Evolutionary conservation across 2,888 invertebrate species (phyloP).

Genomic region (Catocala nupta): DNA sequence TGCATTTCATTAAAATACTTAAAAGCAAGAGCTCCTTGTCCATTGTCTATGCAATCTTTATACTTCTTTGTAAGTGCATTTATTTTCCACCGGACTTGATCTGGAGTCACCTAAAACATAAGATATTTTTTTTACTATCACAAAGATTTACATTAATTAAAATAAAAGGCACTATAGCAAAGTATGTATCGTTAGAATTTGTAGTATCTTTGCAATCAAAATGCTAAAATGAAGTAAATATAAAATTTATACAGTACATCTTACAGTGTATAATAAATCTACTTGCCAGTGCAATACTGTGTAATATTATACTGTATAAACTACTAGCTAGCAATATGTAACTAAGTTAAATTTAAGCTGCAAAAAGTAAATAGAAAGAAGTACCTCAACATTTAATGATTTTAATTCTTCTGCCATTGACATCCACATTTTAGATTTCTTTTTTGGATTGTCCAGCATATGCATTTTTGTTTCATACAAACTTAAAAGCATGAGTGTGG

Average conservation of each 20-base stretch:
- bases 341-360: neutral
- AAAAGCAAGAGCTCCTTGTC: conserved; percentile 64
- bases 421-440: conserved; percentile 76
- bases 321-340: no score
- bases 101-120: conserved; percentile 66
- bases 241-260: no score
- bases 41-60: conserved; percentile 73
- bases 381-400: conserved; percentile 67
- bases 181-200: no score
- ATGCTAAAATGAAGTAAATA: no score
- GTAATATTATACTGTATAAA: no score
- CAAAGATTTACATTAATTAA: no score
- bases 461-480: conserved; percentile 75
- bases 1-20: conserved; percentile 79
- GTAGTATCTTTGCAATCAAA: no score
- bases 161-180: no score
- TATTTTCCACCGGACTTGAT: conserved; percentile 76
- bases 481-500: conserved; percentile 69
- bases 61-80: conserved; percentile 77
- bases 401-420: conserved; percentile 74
- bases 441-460: conserved; percentile 75
- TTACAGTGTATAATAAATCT: no score
- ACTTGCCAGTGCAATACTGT: no score
- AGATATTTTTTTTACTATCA: neutral
- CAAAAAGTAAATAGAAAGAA: neutral